Conservation (phyloP, 1,140 invertebrate genomes). For the Aphaenogaster floridana region DNA sequence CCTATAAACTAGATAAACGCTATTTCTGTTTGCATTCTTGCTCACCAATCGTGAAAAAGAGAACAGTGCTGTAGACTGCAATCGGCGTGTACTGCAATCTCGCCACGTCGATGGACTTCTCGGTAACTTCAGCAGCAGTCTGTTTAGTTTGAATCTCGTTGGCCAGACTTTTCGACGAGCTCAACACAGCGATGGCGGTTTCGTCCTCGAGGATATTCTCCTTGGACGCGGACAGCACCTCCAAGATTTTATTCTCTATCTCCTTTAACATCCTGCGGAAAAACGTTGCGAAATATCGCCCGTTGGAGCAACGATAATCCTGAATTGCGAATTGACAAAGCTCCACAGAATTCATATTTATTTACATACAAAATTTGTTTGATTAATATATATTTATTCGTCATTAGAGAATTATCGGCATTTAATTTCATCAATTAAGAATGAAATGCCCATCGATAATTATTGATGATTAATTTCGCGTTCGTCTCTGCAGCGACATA, state of each 20-base stretch:
- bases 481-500: neutral
- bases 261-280: conserved; percentile 93
- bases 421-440: conserved; percentile 1
- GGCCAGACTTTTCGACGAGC: conserved; percentile 95
- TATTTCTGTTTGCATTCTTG: neutral
- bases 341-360: conserved; percentile 4
- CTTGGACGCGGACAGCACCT: conserved; percentile 94
- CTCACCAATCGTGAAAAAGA: conserved; percentile 97
- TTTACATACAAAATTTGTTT: conserved; percentile 2
- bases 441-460: neutral
- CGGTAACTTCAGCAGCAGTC: conserved; percentile 94
- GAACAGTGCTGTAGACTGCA: conserved; percentile 94
- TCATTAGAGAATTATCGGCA: neutral
- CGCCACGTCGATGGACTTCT: conserved; percentile 94
- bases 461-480: neutral
- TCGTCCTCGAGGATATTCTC: conserved; percentile 99
- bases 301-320: neutral
- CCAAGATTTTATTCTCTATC: conserved; percentile 97
- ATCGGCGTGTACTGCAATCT: conserved; percentile 96
- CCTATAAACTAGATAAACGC: neutral
- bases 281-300: conserved; percentile 17
- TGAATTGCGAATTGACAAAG: neutral
- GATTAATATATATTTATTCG: neutral
- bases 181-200: conserved; percentile 96
- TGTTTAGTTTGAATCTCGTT: conserved; percentile 97